Evolutionary conservation across 2,113 vertebrate species (phyloP).

Genomic region (Ictalurus furcatus): DNA sequence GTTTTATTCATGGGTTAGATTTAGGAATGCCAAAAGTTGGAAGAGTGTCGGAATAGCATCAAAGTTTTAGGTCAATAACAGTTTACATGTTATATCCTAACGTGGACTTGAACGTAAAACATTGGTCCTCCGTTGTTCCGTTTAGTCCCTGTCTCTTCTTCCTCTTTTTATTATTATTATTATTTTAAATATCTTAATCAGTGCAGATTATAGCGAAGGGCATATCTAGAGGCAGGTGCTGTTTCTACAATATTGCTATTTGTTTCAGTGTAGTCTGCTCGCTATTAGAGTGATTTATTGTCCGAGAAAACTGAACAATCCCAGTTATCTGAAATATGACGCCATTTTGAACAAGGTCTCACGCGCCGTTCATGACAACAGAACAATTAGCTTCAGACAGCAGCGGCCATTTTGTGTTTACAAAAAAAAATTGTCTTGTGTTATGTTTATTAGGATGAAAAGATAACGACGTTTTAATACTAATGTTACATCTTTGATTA

Average conservation of each 20-base stretch:
- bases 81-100: background rate
- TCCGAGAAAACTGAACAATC: background rate
- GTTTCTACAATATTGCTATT: background rate
- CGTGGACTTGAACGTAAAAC: background rate
- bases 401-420: conserved; percentile 74
- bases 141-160: too few relatives aligned
- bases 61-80: background rate
- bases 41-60: background rate
- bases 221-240: background rate
- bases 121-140: background rate
- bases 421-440: background rate
- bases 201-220: background rate
- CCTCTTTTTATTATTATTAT: too few relatives aligned
- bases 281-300: background rate
- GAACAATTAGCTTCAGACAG: conserved; percentile 36
- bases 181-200: background rate
- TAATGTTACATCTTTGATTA: background rate
- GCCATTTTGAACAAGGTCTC: conserved; percentile 75
- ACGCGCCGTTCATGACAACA: conserved; percentile 34
- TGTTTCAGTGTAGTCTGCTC: background rate
- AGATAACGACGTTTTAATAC: background rate
- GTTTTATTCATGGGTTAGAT: background rate
- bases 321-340: conserved; percentile 56
- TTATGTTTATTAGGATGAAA: background rate
- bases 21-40: background rate